Percentiles rank a stretch among this genome's conserved stretches.
Conservation (phyloP, 2,113 vertebrate genomes). For the Hydrolagus affinis region DNA sequence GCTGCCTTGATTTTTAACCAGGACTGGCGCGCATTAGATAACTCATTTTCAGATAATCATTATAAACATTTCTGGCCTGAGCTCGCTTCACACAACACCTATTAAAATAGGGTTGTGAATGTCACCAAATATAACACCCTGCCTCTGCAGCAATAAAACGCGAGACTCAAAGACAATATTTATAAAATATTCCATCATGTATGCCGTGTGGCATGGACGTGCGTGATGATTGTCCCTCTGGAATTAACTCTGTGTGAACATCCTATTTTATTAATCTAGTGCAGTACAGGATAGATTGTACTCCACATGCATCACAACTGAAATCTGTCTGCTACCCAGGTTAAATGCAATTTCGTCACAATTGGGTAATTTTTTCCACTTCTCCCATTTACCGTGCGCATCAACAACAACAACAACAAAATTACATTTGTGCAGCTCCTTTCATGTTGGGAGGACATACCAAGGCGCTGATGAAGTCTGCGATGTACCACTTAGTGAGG, state of each 20-base stretch:
- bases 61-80: background rate
- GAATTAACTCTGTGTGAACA: background rate
- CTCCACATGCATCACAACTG: background rate
- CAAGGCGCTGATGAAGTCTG: too few species aligned
- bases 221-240: background rate
- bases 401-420: too few species aligned
- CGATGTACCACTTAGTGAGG: background rate
- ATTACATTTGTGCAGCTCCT: too few species aligned
- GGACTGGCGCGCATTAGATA: background rate
- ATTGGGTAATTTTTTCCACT: background rate
- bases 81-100: too few species aligned
- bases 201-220: background rate
- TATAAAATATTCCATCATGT: background rate
- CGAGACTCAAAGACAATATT: background rate
- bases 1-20: background rate
- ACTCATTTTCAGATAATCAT: background rate
- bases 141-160: background rate
- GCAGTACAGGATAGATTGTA: background rate
- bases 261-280: conserved; percentile 14
- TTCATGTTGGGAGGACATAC: too few species aligned
- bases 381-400: background rate
- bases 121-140: background rate
- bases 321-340: background rate
- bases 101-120: background rate
- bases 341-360: background rate